Evolutionary conservation across 2,113 vertebrate species (phyloP), one percentile per base, ranked within the genome.

Genomic region (Nothobranchius kuhntae): DNA sequence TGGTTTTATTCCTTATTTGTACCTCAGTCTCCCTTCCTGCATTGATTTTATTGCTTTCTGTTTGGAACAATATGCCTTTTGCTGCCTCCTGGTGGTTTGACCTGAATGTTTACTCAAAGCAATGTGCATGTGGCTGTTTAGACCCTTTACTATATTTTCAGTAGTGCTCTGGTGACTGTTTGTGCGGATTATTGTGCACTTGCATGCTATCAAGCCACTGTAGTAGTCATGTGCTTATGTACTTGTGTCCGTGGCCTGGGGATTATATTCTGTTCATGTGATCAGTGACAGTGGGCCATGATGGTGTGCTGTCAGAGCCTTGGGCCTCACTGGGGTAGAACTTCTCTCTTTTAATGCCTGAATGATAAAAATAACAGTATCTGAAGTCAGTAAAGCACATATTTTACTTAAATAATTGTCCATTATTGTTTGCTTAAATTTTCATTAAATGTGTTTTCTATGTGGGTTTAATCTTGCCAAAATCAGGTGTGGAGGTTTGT

Each of bases 191-290:
- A 48, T 50, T 57, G 36, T 61, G 53, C 17, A 60, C 44, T 76
- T 78, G 72, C 47, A 46, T 73, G 72, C 54, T 47, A 65, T 57
- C 61, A 47, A 75, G 58, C 53, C 61, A 51, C 40, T 81, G 61
- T 84, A 87, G 81, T 85, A 85, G 85, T 91, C 87, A 91, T 89
- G 89, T 89, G 89, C 72, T 86, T 61, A 64, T 15, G 68, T 60
- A 82, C 71, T 77, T 81, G 73, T 68, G 76, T 68, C 56, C 60
- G 30, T 78, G 69, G 84, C 86, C 88, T 62, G 66, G 53, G 85
- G 81, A 73, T 77, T 73, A 85, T 75, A 75, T 69, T 64, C 60
- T 36, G 44, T 79, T 86, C 87, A 90, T 91, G 87, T 91, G 90
- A 91, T 77, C 74, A 67, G 73, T 65, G 70, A 61, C 71, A 85